Percentiles rank a stretch among this genome's conserved stretches.
These are phyloP conservation scores for Pinctada fucata DNA, from an alignment of 2,888 invertebrate genomes.

Conservation along the genomic window DNA sequence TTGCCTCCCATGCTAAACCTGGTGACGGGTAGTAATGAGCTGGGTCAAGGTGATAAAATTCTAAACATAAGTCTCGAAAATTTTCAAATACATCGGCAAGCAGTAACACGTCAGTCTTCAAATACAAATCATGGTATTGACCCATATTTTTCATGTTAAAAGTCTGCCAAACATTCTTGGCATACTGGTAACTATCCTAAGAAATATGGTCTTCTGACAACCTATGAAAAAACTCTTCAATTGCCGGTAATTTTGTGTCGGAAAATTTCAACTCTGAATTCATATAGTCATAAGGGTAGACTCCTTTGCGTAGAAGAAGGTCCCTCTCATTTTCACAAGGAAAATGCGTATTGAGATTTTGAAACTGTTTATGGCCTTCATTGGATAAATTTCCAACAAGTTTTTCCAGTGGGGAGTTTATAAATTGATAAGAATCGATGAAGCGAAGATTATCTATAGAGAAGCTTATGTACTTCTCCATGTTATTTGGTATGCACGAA, in stretches of 20 bases:
- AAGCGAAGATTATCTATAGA: constrained; percentile 36
- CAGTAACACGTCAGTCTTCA: constrained; percentile 62
- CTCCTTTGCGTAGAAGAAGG: constrained; percentile 54
- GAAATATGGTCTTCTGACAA: constrained; percentile 8
- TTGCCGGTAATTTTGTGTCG: constrained; percentile 46
- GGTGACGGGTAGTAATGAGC: constrained; percentile 62
- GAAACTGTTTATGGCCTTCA: neutral
- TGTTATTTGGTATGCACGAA: constrained; percentile 44
- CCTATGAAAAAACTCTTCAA: constrained; percentile 41
- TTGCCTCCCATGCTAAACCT: constrained; percentile 55
- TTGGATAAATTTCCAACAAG: constrained; percentile 26
- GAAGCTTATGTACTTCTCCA: constrained; percentile 31
- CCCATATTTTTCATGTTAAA: constrained; percentile 42
- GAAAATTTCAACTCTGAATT: constrained; percentile 52
- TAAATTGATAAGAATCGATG: constrained; percentile 38
- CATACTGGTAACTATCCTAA: constrained; percentile 51
- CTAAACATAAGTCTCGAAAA: constrained; percentile 19
- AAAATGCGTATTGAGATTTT: no score
- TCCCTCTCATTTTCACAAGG: neutral
- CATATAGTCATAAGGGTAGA: constrained; percentile 69
- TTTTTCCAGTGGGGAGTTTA: constrained; percentile 25
- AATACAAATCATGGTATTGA: constrained; percentile 58
- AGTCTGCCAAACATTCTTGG: constrained; percentile 31
- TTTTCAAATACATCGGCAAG: constrained; percentile 69
- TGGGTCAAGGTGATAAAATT: constrained; percentile 52